Evolutionary conservation across 1,140 invertebrate genomes (phyloP).

Genomic region (Neoseiulus cucumeris): DNA sequence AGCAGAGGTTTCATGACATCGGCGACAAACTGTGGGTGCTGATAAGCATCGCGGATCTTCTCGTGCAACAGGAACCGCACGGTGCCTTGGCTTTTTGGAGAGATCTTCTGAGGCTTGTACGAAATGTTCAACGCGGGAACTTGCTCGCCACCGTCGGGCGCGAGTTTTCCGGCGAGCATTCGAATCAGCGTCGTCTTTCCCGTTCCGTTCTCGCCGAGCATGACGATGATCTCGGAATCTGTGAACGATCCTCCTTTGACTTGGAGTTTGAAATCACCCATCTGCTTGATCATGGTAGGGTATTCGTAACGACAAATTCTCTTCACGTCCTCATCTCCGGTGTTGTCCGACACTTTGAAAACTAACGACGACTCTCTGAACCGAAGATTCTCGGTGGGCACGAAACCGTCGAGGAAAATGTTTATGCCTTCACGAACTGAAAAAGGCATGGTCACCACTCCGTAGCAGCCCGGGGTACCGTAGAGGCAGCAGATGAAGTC

Average conservation of each 20-base stretch:
- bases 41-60: conserved; percentile 86
- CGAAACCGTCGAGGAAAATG: conserved; percentile 97
- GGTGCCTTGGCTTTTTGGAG: conserved; percentile 82
- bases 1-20: conserved; percentile 97
- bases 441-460: conserved; percentile 98
- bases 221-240: conserved; percentile 95
- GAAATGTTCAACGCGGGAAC: conserved; percentile 87
- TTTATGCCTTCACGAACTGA: conserved; percentile 98
- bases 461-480: conserved; percentile 93
- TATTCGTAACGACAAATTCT: conserved; percentile 90
- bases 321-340: conserved; percentile 90
- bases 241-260: conserved; percentile 86
- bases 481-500: conserved; percentile 98
- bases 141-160: conserved; percentile 68
- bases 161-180: conserved; percentile 86
- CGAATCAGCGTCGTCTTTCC: conserved; percentile 98
- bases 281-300: conserved; percentile 47
- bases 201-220: conserved; percentile 97
- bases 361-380: conserved; percentile 89
- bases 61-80: conserved; percentile 80
- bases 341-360: conserved; percentile 95
- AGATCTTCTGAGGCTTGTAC: conserved; percentile 99
- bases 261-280: conserved; percentile 57
- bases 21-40: conserved; percentile 94
- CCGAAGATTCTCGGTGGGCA: conserved; percentile 95